Evolutionary conservation across 2,888 invertebrate species (phyloP).

Genomic region (Temnothorax rugatulus): DNA sequence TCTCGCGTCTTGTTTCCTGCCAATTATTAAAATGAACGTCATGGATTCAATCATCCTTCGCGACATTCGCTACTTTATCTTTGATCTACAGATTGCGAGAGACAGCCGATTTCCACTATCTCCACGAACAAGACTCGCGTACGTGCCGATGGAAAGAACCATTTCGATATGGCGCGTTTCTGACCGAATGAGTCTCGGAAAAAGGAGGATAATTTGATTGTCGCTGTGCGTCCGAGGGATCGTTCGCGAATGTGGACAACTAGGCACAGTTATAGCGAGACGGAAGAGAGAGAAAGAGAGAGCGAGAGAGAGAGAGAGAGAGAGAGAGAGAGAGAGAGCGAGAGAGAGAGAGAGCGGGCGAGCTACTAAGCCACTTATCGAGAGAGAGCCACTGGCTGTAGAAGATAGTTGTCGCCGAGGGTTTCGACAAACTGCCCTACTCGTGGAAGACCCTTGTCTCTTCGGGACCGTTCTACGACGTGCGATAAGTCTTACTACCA

Average conservation of each 20-base stretch:
- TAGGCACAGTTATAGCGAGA: conserved; percentile 34
- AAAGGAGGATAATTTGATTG: conserved; percentile 43
- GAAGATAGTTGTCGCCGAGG: conserved; percentile 73
- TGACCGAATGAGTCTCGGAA: conserved; percentile 24
- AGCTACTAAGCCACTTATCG: conserved; percentile 42
- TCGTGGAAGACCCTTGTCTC: conserved; percentile 67
- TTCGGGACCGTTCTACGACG: conserved; percentile 62
- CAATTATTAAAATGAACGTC: conserved; percentile 26
- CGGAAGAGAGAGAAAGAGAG: not conserved
- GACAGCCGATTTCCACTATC: not conserved
- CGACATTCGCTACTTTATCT: not conserved
- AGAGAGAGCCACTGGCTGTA: conserved; percentile 66
- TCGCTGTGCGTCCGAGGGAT: conserved; percentile 46
- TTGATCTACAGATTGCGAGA: not conserved
- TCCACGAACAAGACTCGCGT: not conserved
- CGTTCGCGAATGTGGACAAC: conserved; percentile 53
- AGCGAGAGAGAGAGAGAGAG: conserved; percentile 52
- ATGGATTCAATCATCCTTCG: not conserved
- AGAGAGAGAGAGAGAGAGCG: not conserved
- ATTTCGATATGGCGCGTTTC: conserved; percentile 2
- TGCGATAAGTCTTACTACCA: conserved; percentile 70
- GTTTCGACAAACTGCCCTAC: conserved; percentile 75
- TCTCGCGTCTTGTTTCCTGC: not conserved
- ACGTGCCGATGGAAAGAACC: conserved; percentile 25
- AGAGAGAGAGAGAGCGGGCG: conserved; percentile 6